Conservation (phyloP, 1,140 invertebrate species). For the Coenobita brevimanus region DNA sequence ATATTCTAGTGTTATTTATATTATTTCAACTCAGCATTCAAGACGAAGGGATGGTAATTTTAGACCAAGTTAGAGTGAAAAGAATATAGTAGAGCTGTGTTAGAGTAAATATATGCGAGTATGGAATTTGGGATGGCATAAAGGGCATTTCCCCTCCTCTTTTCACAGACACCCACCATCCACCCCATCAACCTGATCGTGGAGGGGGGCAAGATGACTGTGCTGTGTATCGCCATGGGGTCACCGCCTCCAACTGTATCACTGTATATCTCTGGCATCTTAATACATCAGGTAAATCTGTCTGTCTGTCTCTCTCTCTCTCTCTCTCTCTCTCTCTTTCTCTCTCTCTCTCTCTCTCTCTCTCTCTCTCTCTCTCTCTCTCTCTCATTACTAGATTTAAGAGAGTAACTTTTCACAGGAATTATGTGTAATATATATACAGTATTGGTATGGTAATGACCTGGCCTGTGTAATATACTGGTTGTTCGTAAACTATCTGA, state of each 20-base stretch:
- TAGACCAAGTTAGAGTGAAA: too few relatives aligned
- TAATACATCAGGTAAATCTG: conserved; percentile 76
- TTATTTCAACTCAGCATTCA: too few relatives aligned
- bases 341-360: background rate
- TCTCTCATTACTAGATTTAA: background rate
- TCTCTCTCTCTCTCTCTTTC: conserved; percentile 12
- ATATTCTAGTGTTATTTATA: too few relatives aligned
- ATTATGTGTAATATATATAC: too few relatives aligned
- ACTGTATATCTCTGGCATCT: conserved; percentile 83
- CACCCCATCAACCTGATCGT: conserved; percentile 86
- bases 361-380: background rate
- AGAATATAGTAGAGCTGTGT: too few relatives aligned
- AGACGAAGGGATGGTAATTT: too few relatives aligned
- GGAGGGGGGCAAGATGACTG: conserved; percentile 88
- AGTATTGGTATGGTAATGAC: too few relatives aligned
- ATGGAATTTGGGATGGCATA: too few relatives aligned
- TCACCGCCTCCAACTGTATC: conserved; percentile 88
- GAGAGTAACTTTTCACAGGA: too few relatives aligned
- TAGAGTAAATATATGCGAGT: too few relatives aligned
- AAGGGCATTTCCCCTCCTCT: background rate
- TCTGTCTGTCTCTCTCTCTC: conserved; percentile 17
- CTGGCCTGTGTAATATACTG: too few relatives aligned
- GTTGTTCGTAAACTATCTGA: too few relatives aligned
- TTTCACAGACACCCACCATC: conserved; percentile 82
- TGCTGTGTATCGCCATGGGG: conserved; percentile 87